phyloP scores from a whole-genome alignment of 2,113 vertebrate genomes.

The Ia io region DNA sequence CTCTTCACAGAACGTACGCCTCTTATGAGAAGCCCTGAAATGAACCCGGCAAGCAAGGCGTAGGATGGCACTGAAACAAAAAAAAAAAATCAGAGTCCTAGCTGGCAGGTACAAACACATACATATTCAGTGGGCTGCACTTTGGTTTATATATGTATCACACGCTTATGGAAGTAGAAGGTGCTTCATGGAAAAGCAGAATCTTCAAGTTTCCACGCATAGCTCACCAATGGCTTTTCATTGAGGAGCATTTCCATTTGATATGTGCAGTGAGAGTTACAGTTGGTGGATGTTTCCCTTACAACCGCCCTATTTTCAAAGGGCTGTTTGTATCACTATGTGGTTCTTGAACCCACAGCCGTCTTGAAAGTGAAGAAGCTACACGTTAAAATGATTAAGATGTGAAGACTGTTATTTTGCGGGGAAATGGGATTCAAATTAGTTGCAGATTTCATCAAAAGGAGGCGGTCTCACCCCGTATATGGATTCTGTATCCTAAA shows the following conservation, averaged over 20 bases:
- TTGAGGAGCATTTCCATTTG: not conserved
- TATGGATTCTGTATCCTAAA: not conserved
- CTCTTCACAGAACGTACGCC: not conserved
- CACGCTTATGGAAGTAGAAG: not conserved
- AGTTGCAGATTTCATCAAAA: conserved; percentile 2
- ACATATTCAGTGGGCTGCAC: not conserved
- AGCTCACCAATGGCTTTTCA: not conserved
- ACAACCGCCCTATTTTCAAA: not conserved
- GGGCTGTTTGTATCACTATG: not conserved
- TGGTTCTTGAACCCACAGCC: not conserved
- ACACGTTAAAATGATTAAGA: not conserved
- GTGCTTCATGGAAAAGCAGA: not conserved
- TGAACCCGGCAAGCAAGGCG: not conserved
- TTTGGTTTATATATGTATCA: not conserved
- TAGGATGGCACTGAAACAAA: not conserved
- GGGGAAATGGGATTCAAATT: not conserved
- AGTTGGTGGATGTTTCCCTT: not conserved
- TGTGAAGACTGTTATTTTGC: not conserved
- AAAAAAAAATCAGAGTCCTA: not conserved
- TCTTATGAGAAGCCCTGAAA: not conserved
- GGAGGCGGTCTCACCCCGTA: not conserved
- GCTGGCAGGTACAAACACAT: not conserved
- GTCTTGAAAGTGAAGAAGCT: not conserved
- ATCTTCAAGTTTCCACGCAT: not conserved
- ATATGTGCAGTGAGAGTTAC: not conserved